Percentiles rank a stretch among this genome's conserved stretches.
These are phyloP conservation scores for Drosophila tristis DNA, from an alignment of 1,140 invertebrate species.

Conservation along the genomic window DNA sequence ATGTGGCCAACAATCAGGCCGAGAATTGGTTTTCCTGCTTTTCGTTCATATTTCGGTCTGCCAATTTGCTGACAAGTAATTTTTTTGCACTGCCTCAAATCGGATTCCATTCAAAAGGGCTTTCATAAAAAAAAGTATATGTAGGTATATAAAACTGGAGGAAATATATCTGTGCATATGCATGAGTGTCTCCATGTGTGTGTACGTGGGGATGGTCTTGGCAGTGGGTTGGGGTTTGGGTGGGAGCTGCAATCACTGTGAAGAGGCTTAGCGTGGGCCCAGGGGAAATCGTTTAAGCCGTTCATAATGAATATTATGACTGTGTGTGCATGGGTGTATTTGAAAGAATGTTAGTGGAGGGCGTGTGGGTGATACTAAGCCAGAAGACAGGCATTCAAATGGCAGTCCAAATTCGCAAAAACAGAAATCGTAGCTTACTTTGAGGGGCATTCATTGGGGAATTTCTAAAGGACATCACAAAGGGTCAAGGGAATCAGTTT, in stretches of 20 bases:
- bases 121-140: constrained; percentile 39
- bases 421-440: constrained; percentile 29
- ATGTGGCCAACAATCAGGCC: constrained; percentile 53
- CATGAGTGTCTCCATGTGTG: constrained; percentile 48
- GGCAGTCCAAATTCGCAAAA: constrained; percentile 14
- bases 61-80: constrained; percentile 68
- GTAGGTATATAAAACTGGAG: constrained; percentile 23
- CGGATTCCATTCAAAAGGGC: constrained; percentile 68
- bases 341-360: constrained; percentile 23
- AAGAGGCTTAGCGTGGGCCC: constrained; percentile 76
- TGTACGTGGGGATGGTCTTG: constrained; percentile 4
- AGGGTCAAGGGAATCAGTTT: too few species aligned
- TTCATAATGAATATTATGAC: constrained; percentile 83
- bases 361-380: constrained; percentile 12
- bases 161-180: constrained; percentile 71
- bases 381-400: constrained; percentile 13
- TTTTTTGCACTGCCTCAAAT: constrained; percentile 61
- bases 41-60: constrained; percentile 38
- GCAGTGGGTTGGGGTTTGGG: constrained; percentile 8
- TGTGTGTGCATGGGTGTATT: constrained; percentile 5
- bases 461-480: background rate
- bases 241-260: constrained; percentile 63
- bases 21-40: constrained; percentile 27
- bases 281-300: constrained; percentile 83
- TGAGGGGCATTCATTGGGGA: background rate